These are phyloP conservation scores for Mormoops blainvillei DNA, from an alignment of 2,113 vertebrate species.

Conservation along the genomic window DNA sequence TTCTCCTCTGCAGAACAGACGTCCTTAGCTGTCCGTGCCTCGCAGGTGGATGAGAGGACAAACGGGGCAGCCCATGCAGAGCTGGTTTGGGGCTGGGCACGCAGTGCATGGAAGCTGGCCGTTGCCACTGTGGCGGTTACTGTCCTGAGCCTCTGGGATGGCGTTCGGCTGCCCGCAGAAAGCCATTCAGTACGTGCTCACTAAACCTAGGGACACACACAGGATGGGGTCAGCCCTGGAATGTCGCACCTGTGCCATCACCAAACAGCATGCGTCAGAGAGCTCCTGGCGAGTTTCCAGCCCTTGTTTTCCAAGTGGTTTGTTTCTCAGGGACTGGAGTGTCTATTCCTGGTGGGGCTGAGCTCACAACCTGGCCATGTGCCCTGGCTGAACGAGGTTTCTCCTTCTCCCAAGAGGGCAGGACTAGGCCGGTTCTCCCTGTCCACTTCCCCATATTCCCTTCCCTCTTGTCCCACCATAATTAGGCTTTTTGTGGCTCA, in stretches of 20 bases:
- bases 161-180: neutral
- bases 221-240: neutral
- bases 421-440: neutral
- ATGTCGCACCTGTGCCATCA: neutral
- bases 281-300: neutral
- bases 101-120: neutral
- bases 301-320: slow-evolving; percentile 17
- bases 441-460: too few relatives aligned
- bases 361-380: rapidly evolving
- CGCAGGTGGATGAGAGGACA: neutral
- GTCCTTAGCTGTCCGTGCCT: neutral
- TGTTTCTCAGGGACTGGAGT: neutral
- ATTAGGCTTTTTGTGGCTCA: neutral
- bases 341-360: neutral
- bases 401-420: slow-evolving; percentile 37
- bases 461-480: neutral
- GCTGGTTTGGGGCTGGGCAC: neutral
- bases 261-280: neutral
- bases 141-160: neutral
- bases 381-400: slow-evolving; percentile 34
- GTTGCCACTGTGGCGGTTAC: neutral
- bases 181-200: neutral
- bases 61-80: too few relatives aligned
- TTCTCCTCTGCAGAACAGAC: neutral
- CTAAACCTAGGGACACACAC: rapidly evolving